phyloP scores from a whole-genome alignment of 2,797 vertebrate genomes.

The Oreochromis grahami region DNA sequence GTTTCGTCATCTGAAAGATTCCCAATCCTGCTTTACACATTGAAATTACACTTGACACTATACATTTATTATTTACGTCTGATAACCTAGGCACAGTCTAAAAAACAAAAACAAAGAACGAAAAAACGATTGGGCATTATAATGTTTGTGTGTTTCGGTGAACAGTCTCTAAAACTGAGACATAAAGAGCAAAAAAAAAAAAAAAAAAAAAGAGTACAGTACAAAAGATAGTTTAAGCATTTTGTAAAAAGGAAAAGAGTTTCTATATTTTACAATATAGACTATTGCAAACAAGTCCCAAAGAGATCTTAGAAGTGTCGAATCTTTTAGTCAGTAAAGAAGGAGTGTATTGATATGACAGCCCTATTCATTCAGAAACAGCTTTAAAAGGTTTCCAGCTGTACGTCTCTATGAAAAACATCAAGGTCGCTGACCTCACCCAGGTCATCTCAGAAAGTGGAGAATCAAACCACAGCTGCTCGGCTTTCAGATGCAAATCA shows the following conservation, averaged over 20 bases:
- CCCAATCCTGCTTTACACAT: conserved; percentile 14
- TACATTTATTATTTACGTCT: conserved; percentile 34
- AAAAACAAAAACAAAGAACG: background rate
- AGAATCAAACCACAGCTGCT: background rate
- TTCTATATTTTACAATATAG: conserved; percentile 11
- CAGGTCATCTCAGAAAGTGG: background rate
- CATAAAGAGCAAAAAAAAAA: background rate
- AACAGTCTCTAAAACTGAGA: conserved; percentile 22
- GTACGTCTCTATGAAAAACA: background rate
- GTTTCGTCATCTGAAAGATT: conserved; percentile 12
- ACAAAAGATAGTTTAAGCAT: conserved; percentile 35
- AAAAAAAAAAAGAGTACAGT: conserved; percentile 21
- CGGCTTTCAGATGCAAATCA: conserved; percentile 11
- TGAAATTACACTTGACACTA: conserved; percentile 32
- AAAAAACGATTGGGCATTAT: background rate
- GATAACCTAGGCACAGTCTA: conserved; percentile 44
- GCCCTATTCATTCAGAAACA: background rate
- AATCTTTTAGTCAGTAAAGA: background rate
- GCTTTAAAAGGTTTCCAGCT: background rate
- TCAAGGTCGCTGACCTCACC: background rate
- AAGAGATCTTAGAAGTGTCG: background rate
- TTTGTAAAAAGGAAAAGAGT: conserved; percentile 1
- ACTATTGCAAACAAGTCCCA: conserved; percentile 10
- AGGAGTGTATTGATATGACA: conserved; percentile 30
- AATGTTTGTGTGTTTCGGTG: conserved; percentile 10